phyloP scores from a whole-genome alignment of 2,797 vertebrate genomes.

The Tolypeutes matacus region DNA sequence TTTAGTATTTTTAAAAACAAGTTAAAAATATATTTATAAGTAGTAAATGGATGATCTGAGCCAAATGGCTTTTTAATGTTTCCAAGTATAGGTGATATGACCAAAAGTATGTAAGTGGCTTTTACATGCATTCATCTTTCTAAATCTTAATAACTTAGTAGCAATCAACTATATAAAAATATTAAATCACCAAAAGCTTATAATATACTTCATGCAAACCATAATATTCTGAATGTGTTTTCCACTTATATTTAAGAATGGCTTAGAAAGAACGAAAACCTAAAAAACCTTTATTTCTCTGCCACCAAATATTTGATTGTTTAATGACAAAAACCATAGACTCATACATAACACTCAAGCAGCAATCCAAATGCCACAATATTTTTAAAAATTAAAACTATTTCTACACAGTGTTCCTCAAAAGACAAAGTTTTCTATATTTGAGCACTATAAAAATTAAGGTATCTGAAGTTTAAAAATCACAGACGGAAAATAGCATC shows the following conservation, averaged over 20 bases:
- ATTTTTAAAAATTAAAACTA: conserved; percentile 48
- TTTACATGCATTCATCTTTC: conserved; percentile 59
- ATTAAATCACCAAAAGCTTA: conserved; percentile 61
- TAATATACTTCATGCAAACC: conserved; percentile 7
- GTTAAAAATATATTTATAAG: conserved; percentile 57
- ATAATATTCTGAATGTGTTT: conserved; percentile 46
- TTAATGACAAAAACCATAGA: conserved; percentile 65
- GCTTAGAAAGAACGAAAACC: conserved; percentile 51
- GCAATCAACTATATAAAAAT: conserved; percentile 62
- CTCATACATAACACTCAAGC: conserved; percentile 1
- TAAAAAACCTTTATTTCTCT: conserved; percentile 58
- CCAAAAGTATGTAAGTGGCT: neutral
- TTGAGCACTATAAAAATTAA: conserved; percentile 51
- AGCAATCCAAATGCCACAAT: conserved; percentile 30
- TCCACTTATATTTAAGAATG: conserved; percentile 60
- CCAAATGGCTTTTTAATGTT: conserved; percentile 49
- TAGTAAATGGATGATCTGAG: conserved; percentile 36
- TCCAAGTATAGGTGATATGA: conserved; percentile 50
- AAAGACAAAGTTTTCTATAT: conserved; percentile 50
- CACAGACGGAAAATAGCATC: conserved; percentile 36
- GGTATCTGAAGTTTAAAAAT: conserved; percentile 69
- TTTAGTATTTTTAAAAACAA: conserved; percentile 54
- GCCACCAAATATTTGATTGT: conserved; percentile 52
- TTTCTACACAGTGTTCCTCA: conserved; percentile 43
- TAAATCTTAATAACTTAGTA: conserved; percentile 58